A percentile compares a stretch with the other conserved stretches of the same genome.
These are phyloP conservation scores for Embidobia sp. DNA, from an alignment of 2,888 invertebrate species.

Conservation along the genomic window DNA sequence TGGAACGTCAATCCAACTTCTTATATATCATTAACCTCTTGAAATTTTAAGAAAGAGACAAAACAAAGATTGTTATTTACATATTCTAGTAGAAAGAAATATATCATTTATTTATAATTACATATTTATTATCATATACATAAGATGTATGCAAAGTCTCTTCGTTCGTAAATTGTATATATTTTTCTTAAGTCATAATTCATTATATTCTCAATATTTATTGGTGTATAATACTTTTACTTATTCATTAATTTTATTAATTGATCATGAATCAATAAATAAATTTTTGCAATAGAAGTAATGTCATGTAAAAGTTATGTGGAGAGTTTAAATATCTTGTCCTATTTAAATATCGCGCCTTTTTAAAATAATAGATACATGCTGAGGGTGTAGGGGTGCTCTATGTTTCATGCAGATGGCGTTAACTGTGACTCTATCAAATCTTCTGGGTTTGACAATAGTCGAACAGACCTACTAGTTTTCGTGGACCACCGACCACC, in stretches of 20 bases:
- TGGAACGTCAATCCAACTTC: constrained; percentile 40
- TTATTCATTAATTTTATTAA: too few species aligned
- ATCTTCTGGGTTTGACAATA: constrained; percentile 72
- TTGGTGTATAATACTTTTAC: too few species aligned
- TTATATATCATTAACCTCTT: constrained; percentile 54
- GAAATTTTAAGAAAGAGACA: constrained; percentile 8
- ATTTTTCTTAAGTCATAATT: too few species aligned
- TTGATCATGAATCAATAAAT: too few species aligned
- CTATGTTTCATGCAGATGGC: constrained; percentile 78
- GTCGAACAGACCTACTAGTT: constrained; percentile 36
- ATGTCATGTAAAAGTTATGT: too few species aligned
- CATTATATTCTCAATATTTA: too few species aligned
- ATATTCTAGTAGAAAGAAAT: background rate
- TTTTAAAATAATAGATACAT: background rate
- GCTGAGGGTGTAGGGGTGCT: constrained; percentile 69
- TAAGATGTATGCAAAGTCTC: too few species aligned
- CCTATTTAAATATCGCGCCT: background rate
- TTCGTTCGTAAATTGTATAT: too few species aligned
- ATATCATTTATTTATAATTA: too few species aligned
- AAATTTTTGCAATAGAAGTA: too few species aligned
- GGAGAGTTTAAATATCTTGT: too few species aligned
- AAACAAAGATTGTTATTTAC: background rate
- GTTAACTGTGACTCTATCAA: constrained; percentile 76
- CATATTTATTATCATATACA: too few species aligned
- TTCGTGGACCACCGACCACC: constrained; percentile 67